Evolutionary conservation across 2,113 vertebrate genomes (phyloP).

Genomic region (Cryptomyrus ogoouensis): DNA sequence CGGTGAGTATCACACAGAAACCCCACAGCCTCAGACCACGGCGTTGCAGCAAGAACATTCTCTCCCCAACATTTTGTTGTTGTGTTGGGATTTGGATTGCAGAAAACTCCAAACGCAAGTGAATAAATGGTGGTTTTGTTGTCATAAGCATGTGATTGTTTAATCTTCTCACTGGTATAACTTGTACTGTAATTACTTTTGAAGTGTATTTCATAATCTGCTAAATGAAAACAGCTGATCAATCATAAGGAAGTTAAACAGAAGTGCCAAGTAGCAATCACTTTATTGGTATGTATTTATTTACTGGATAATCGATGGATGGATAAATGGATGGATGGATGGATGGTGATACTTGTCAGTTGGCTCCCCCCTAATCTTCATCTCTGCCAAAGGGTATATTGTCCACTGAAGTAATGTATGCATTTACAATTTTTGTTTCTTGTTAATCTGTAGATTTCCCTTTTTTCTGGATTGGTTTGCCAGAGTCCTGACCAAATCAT

Average conservation of each 20-base stretch:
- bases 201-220: not conserved
- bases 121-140: not conserved
- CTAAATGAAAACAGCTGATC: conserved; percentile 2
- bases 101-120: not conserved
- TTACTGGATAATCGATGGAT: not conserved
- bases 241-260: not conserved
- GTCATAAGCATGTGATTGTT: not conserved
- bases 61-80: no score
- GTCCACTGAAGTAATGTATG: not conserved
- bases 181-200: not conserved
- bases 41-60: not conserved
- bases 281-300: not conserved
- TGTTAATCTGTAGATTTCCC: not conserved
- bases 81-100: not conserved
- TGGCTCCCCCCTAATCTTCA: not conserved
- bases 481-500: not conserved
- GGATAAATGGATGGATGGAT: not conserved
- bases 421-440: not conserved
- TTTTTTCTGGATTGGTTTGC: not conserved
- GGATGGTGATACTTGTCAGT: not conserved
- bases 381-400: not conserved
- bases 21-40: not conserved
- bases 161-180: not conserved
- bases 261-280: not conserved
- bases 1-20: conserved; percentile 44